Evolutionary conservation across 1,140 invertebrate genomes (phyloP).

Genomic region (Sminthurides bifidus): DNA sequence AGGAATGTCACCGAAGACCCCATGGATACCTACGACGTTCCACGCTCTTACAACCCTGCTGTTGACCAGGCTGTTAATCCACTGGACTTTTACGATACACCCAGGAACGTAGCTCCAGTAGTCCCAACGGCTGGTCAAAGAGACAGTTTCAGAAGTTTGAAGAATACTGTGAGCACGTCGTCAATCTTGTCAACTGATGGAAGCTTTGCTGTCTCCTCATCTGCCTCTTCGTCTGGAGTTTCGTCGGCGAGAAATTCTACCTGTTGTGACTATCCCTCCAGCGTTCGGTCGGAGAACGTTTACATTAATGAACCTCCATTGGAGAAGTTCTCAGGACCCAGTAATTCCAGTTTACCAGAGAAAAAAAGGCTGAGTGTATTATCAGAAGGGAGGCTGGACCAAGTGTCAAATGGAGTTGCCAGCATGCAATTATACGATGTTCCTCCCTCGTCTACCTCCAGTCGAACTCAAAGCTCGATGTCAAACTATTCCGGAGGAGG

Average conservation of each 20-base stretch:
- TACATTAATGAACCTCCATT: too few relatives aligned
- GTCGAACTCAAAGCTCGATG: constrained; percentile 16
- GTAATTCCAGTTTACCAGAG: not conserved
- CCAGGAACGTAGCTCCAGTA: too few relatives aligned
- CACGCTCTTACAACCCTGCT: not conserved
- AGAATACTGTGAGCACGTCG: not conserved
- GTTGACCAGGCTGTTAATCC: too few relatives aligned
- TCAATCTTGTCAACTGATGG: too few relatives aligned
- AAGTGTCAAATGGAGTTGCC: constrained; percentile 9
- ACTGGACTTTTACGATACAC: constrained; percentile 22
- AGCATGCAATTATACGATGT: constrained; percentile 12
- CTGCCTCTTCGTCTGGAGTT: not conserved
- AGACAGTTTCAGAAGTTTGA: not conserved
- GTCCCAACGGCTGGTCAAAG: too few relatives aligned
- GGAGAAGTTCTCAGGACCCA: too few relatives aligned
- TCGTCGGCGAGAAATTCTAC: constrained; percentile 9
- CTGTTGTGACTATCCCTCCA: too few relatives aligned
- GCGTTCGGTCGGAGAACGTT: too few relatives aligned
- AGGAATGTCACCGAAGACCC: not conserved
- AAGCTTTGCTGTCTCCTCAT: constrained; percentile 5
- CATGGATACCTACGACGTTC: not conserved
- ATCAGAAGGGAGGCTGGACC: constrained; percentile 10
- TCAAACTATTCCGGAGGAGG: constrained; percentile 19
- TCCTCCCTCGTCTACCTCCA: constrained; percentile 4
- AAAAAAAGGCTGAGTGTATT: too few relatives aligned